These are phyloP conservation scores for Epiblema foenella DNA, from an alignment of 2,888 invertebrate species.

Conservation along the genomic window DNA sequence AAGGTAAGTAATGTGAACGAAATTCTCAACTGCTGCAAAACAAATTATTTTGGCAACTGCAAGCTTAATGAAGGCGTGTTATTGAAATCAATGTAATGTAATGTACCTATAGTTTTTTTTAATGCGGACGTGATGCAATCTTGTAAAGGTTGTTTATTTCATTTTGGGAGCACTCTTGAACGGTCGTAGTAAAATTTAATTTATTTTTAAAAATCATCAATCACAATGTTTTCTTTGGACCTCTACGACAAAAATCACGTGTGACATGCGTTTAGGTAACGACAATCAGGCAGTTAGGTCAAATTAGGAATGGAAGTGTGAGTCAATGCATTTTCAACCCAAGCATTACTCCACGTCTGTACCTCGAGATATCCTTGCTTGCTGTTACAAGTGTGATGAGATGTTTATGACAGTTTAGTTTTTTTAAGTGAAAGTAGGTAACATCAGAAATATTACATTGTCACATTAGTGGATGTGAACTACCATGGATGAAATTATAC, in stretches of 20 bases:
- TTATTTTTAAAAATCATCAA: too few species aligned
- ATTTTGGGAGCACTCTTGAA: background rate
- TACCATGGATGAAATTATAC: too few species aligned
- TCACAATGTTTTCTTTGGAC: background rate
- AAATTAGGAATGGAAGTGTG: slow-evolving; percentile 40
- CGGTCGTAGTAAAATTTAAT: background rate
- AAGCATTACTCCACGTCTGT: slow-evolving; percentile 40
- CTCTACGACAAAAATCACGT: slow-evolving; percentile 31
- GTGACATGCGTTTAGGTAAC: slow-evolving; percentile 38
- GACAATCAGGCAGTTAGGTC: slow-evolving; percentile 40
- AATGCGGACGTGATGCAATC: background rate
- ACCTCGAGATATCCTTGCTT: slow-evolving; percentile 23
- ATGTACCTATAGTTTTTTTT: background rate
- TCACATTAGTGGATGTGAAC: too few species aligned
- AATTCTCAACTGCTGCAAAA: slow-evolving; percentile 33
- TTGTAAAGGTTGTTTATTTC: background rate
- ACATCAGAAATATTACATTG: too few species aligned
- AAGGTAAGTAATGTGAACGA: slow-evolving; percentile 24
- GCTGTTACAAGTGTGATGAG: background rate
- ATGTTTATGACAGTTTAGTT: background rate
- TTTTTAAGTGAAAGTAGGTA: background rate
- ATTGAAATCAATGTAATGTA: background rate
- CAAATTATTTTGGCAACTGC: slow-evolving; percentile 21
- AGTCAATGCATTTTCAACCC: slow-evolving; percentile 40
- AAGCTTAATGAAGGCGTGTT: slow-evolving; percentile 29